Evolutionary conservation across 2,888 invertebrate genomes (phyloP).

Genomic region (Lasioglossum zephyrum): DNA sequence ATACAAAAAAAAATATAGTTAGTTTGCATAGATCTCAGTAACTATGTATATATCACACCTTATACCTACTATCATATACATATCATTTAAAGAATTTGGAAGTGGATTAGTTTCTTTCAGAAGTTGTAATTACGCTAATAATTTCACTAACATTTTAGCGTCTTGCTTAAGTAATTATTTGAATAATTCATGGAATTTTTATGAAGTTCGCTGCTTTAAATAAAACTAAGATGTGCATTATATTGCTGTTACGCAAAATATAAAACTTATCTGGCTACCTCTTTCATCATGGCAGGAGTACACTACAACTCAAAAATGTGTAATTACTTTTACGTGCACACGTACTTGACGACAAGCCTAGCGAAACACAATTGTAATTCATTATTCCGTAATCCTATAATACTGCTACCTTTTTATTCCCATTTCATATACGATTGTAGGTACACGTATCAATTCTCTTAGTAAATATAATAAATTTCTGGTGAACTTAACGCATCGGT

Average conservation of each 20-base stretch:
- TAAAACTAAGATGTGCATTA: background rate
- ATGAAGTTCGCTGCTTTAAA: background rate
- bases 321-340: background rate
- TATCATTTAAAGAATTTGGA: background rate
- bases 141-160: background rate
- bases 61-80: background rate
- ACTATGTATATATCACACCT: conserved; percentile 2
- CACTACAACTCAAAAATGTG: background rate
- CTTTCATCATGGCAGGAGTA: background rate
- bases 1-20: background rate
- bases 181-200: background rate
- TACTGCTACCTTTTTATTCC: background rate
- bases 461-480: background rate
- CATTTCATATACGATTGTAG: background rate
- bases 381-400: background rate
- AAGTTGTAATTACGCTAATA: background rate
- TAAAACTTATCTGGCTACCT: conserved; percentile 9
- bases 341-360: background rate
- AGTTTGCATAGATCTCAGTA: background rate
- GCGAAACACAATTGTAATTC: background rate
- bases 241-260: background rate
- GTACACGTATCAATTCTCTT: background rate
- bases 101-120: background rate
- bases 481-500: background rate
- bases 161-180: background rate